These are phyloP conservation scores for Monopis laevigella DNA, from an alignment of 2,888 invertebrate species.

Conservation along the genomic window DNA sequence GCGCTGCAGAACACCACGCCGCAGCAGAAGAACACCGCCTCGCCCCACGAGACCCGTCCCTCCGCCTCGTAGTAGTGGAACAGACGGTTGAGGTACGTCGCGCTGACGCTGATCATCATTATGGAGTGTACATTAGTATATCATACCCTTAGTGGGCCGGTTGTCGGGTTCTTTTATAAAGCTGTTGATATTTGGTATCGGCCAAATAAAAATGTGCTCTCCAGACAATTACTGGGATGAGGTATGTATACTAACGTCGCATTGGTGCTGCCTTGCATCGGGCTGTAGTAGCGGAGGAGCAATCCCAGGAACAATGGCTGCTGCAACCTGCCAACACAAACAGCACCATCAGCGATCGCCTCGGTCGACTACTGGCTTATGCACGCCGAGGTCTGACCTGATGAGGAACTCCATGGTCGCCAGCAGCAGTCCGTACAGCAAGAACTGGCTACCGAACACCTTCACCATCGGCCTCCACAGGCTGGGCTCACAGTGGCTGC, in stretches of 20 bases:
- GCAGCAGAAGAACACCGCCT: constrained; percentile 74
- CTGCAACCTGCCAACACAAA: constrained; percentile 54
- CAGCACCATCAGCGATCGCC: background rate
- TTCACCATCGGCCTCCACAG: constrained; percentile 65
- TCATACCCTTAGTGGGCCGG: too few relatives aligned
- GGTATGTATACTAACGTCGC: constrained; percentile 30
- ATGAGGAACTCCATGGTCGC: constrained; percentile 70
- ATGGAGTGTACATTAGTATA: too few relatives aligned
- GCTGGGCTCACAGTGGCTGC: constrained; percentile 57
- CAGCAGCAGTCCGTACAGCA: constrained; percentile 71
- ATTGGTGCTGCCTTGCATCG: constrained; percentile 33
- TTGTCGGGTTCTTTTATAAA: too few relatives aligned
- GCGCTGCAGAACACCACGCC: constrained; percentile 72
- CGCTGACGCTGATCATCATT: too few relatives aligned
- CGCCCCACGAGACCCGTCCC: constrained; percentile 58
- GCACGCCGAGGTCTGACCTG: too few relatives aligned
- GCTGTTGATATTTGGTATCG: too few relatives aligned
- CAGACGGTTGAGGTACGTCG: constrained; percentile 67
- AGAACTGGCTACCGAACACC: constrained; percentile 69
- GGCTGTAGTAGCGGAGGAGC: constrained; percentile 66
- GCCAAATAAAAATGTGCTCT: too few relatives aligned
- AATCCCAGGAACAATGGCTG: constrained; percentile 72
- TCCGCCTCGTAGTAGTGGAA: constrained; percentile 67
- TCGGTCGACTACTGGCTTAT: background rate
- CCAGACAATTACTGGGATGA: too few relatives aligned